phyloP scores from a whole-genome alignment of 2,888 invertebrate genomes.

The Axea sp. region DNA sequence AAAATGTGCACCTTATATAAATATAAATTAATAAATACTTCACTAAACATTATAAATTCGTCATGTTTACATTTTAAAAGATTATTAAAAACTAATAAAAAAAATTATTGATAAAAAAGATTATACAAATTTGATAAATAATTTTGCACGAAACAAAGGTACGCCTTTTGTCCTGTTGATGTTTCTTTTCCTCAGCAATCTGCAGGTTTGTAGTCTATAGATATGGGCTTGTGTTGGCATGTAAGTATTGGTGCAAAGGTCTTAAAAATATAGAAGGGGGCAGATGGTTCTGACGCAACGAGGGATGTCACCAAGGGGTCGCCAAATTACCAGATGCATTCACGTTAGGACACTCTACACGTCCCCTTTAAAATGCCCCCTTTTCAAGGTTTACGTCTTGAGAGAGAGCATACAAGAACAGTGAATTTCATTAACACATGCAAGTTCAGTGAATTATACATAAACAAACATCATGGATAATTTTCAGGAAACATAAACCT shows the following conservation, averaged over 20 bases:
- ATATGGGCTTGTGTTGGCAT: slow-evolving; percentile 16
- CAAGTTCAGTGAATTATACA: slow-evolving; percentile 19
- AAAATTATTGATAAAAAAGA: too few relatives aligned
- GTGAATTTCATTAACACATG: slow-evolving; percentile 38
- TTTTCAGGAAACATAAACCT: too few relatives aligned
- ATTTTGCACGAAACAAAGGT: too few relatives aligned
- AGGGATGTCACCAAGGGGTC: slow-evolving; percentile 68
- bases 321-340: slow-evolving; percentile 72
- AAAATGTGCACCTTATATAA: too few relatives aligned
- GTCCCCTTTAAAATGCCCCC: slow-evolving; percentile 58
- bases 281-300: slow-evolving; percentile 69
- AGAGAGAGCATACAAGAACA: slow-evolving; percentile 24
- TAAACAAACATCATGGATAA: slow-evolving; percentile 42
- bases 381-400: slow-evolving; percentile 19
- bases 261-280: slow-evolving; percentile 61
- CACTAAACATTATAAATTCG: too few relatives aligned
- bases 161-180: too few relatives aligned
- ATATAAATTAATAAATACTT: not conserved
- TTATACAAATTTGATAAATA: too few relatives aligned
- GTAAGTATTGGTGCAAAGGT: slow-evolving; percentile 38
- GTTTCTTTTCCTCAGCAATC: too few relatives aligned
- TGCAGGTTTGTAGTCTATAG: slow-evolving; percentile 38
- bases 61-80: too few relatives aligned
- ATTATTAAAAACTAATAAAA: too few relatives aligned
- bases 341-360: slow-evolving; percentile 61